Evolutionary conservation across 2,888 invertebrate species (phyloP), one percentile per base, ranked within the genome.

Genomic region (Bombylius major): DNA sequence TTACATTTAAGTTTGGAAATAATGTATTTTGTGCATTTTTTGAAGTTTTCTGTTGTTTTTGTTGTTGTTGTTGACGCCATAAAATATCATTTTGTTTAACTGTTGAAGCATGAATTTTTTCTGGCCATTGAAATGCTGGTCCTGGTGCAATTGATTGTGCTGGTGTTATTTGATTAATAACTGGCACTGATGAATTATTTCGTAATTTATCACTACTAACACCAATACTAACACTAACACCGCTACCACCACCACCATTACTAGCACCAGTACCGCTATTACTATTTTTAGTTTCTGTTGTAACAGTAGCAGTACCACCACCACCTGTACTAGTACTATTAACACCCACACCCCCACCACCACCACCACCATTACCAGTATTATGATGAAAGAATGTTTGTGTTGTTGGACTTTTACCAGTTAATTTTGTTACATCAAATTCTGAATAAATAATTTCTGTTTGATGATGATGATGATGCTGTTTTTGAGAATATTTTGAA

Each of bases 341-440:
- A 36, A 8, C 34, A 7, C 5, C 34, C 8, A 36, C 34, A 7
- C 34, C 34, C 5, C 7, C 7, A 8, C 39, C 39, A 9, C 14
- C 14, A 6, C 12, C 14, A 13, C 44, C 6, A 45, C 3, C 4
- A 14, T 1, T 12, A 23, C 51, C 44, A 31, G 47, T 51, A 34
- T 36, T 49, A 8, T 54, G 53, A 55, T 61, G 54, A 45, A 62
- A 61, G 48, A 61, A 63, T 53, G 58, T 61, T 33, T 64, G 63
- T 39, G 61, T 62, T 12, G 74, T 74, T 51, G 76, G 76, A 64
- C 75, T 75, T 62, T 75, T 76, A 31, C 75, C 75, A 4, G 75
- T 75, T 34, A 76, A 64, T 51, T 75, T 72, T 50, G 70, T 70
- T 4, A 76, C 70, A 59, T 76, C 76, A 53, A 76, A 76, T 60